A percentile compares a stretch with the other conserved stretches of the same genome.
phyloP scores from a whole-genome alignment of 2,113 vertebrate genomes.

The Cardinalis cardinalis region DNA sequence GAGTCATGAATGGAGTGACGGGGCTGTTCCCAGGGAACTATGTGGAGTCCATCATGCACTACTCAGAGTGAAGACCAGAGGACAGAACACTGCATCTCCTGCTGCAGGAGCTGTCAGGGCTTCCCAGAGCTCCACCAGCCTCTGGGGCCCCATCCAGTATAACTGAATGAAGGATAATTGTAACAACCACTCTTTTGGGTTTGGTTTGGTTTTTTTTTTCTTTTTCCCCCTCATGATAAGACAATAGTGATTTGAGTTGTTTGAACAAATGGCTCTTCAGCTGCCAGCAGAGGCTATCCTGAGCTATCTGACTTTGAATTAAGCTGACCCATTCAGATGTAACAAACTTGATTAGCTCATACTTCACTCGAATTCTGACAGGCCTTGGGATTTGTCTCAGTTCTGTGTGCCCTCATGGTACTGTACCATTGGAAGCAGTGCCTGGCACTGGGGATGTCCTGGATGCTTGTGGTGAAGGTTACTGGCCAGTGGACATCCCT shows the following conservation, averaged over 20 bases:
- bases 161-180: conserved; percentile 74
- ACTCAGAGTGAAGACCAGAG: conserved; percentile 85
- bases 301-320: conserved; percentile 57
- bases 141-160: conserved; percentile 50
- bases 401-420: conserved; percentile 15
- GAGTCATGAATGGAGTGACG: conserved; percentile 95
- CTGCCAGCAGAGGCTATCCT: conserved; percentile 61
- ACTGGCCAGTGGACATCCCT: not conserved
- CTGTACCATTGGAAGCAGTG: conserved; percentile 37
- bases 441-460: conserved; percentile 10
- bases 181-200: conserved; percentile 51
- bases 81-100: conserved; percentile 10
- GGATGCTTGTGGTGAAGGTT: conserved; percentile 39
- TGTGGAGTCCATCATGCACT: conserved; percentile 99
- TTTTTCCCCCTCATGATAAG: conserved; percentile 45
- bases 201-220: not conserved
- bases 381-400: conserved; percentile 70
- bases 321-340: conserved; percentile 49
- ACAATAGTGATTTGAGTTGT: conserved; percentile 68
- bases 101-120: conserved; percentile 56
- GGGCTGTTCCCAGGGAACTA: conserved; percentile 98
- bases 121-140: conserved; percentile 58
- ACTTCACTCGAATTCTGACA: conserved; percentile 51
- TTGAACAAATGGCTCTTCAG: conserved; percentile 71
- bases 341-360: conserved; percentile 45